These are phyloP conservation scores for Ametastegia equiseti DNA, from an alignment of 2,888 invertebrate species.

Conservation along the genomic window DNA sequence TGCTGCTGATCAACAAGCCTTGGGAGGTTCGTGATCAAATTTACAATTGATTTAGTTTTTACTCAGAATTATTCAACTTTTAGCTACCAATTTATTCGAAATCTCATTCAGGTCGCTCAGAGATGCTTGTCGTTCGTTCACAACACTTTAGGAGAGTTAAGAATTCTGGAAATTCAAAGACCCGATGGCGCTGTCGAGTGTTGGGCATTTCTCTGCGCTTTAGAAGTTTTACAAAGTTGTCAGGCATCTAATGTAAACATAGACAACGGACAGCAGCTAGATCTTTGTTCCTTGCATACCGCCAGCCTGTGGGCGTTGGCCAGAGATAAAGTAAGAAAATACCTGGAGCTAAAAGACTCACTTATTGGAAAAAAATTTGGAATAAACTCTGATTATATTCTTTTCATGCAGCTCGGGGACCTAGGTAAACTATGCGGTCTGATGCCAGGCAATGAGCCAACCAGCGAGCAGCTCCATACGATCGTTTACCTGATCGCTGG, in stretches of 20 bases:
- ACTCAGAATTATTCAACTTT: conserved; percentile 50
- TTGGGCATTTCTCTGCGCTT: conserved; percentile 95
- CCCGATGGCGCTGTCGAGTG: conserved; percentile 92
- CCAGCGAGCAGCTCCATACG: conserved; percentile 92
- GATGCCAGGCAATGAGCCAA: conserved; percentile 88
- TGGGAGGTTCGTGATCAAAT: conserved; percentile 83
- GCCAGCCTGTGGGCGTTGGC: conserved; percentile 93
- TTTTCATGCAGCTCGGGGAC: conserved; percentile 82
- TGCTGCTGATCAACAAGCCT: conserved; percentile 84
- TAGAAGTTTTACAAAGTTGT: conserved; percentile 92
- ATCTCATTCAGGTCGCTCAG: conserved; percentile 84
- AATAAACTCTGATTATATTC: neutral
- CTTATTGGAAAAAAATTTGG: neutral
- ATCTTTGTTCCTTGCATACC: conserved; percentile 89
- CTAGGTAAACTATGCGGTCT: conserved; percentile 94
- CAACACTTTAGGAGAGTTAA: conserved; percentile 91
- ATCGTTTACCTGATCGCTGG: conserved; percentile 95
- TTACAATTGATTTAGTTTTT: neutral
- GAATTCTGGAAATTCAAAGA: conserved; percentile 86
- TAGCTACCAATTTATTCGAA: conserved; percentile 38
- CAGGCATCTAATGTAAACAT: conserved; percentile 82
- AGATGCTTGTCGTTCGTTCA: conserved; percentile 94
- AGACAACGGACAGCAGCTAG: conserved; percentile 79
- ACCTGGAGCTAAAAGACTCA: neutral
- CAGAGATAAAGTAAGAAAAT: conserved; percentile 88